These are phyloP conservation scores for Anarrhichthys ocellatus DNA, from an alignment of 2,113 vertebrate species.

Conservation along the genomic window DNA sequence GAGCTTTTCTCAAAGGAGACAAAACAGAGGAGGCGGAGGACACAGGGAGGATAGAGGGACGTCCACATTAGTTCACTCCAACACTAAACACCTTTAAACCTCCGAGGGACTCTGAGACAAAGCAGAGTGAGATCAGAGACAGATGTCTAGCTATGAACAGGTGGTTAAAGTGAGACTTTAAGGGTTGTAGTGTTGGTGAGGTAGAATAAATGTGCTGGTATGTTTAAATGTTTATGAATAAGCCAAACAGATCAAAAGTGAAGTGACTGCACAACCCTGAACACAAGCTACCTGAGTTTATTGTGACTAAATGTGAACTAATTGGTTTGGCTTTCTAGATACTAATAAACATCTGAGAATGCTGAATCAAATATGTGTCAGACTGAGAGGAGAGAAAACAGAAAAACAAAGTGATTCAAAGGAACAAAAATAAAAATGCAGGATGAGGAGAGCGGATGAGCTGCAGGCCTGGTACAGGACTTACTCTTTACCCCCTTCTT, in stretches of 20 bases:
- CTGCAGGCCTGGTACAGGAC: constrained; percentile 81
- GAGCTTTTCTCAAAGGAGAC: not conserved
- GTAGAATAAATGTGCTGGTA: not conserved
- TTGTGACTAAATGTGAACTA: not conserved
- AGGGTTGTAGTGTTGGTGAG: not conserved
- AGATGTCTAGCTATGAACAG: not conserved
- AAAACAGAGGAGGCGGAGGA: not conserved
- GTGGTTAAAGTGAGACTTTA: not conserved
- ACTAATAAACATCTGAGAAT: not conserved
- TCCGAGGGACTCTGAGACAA: not conserved
- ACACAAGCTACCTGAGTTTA: no score
- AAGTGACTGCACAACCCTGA: no score
- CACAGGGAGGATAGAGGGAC: not conserved
- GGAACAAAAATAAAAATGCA: not conserved
- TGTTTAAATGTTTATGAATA: not conserved
- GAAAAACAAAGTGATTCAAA: not conserved
- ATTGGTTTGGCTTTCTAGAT: not conserved
- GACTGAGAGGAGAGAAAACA: not conserved
- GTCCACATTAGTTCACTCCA: not conserved
- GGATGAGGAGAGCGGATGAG: constrained; percentile 52
- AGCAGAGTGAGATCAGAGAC: not conserved
- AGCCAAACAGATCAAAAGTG: no score
- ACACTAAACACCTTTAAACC: not conserved
- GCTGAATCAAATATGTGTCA: not conserved
- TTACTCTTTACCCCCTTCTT: constrained; percentile 99